A percentile compares a stretch with the other conserved stretches of the same genome.
These are phyloP conservation scores for Megaleporinus macrocephalus DNA, from an alignment of 2,113 vertebrate species.

Conservation along the genomic window DNA sequence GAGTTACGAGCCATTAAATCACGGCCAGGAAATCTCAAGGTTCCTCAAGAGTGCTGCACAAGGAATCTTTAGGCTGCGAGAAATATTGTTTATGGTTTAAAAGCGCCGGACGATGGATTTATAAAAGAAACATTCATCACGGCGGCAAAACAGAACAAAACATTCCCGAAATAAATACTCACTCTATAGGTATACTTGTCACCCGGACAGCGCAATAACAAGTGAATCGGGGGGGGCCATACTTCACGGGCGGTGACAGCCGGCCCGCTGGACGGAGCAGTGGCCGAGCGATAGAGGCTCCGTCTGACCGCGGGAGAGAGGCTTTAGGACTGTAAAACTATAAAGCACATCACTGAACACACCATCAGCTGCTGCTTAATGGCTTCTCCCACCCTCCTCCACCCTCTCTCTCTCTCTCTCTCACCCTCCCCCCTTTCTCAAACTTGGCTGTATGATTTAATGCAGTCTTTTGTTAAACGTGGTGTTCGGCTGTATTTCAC, in stretches of 20 bases:
- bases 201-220: conserved; percentile 85
- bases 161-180: conserved; percentile 91
- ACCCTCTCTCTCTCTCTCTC: not conserved
- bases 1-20: conserved; percentile 98
- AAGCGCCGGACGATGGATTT: conserved; percentile 81
- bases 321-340: conserved; percentile 28
- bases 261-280: conserved; percentile 54
- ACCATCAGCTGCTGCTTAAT: conserved; percentile 52
- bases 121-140: conserved; percentile 90
- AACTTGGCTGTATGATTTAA: conserved; percentile 36
- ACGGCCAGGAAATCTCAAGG: conserved; percentile 97
- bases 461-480: conserved; percentile 17
- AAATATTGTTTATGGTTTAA: conserved; percentile 94
- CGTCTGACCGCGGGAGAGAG: not conserved
- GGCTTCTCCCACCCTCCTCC: conserved; percentile 21
- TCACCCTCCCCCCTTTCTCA: not conserved
- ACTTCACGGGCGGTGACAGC: conserved; percentile 77
- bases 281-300: not conserved
- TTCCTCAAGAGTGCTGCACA: conserved; percentile 96
- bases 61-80: conserved; percentile 92
- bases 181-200: conserved; percentile 88
- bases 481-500: not conserved
- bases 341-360: conserved; percentile 57
- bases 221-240: conserved; percentile 82
- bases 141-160: conserved; percentile 99